Evolutionary conservation across 2,888 invertebrate genomes (phyloP), one percentile per base, ranked within the genome.

Genomic region (Unio delphinus): DNA sequence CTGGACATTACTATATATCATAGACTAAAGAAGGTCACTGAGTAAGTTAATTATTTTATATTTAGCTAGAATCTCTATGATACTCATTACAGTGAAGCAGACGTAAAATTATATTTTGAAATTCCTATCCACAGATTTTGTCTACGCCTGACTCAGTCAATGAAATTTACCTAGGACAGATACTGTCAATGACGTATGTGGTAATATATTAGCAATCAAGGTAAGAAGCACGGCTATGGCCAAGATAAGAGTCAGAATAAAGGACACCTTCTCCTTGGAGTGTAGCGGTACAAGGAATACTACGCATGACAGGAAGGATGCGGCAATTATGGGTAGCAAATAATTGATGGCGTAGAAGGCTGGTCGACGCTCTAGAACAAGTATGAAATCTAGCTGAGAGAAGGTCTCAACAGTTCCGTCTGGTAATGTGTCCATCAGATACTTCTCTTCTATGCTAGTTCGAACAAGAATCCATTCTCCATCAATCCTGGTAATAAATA

Each of bases 241-340:
- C 54, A 75, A 58, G 1, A 75, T 65, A 5, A 72, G 68, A 4
- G 75, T 75, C 64, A 75, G 60, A 26, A 66, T 65, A 60, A 70
- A 75, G 23, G 69, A 69, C 3, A 72, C 70, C 57, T 75, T 75
- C 60, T 75, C 75, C 3, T 72, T 72, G 6, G 72, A 75, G 23
- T 75, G 70, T 20, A 61, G 55, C 1, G 75, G 75, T 4, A 75
- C 45, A 20, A 72, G 45, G 64, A 75, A 75, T 17, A 62, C 63
- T n/a, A 72, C 55, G 7, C 64, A 61, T 23, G 65, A 70, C 34
- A 75, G 58, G 55, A 72, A 54, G 17, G 75, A 68, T 6, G 64
- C 62, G 55, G 72, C 60, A n/a, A 66, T 55, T 17, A 75, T 69
- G 15, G 75, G 75, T n/a, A 70, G 64, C 17, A 75, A 67, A n/a